phyloP scores from a whole-genome alignment of 64 coral and sea anemone genomes.

The Cladopsammia gracilis region DNA sequence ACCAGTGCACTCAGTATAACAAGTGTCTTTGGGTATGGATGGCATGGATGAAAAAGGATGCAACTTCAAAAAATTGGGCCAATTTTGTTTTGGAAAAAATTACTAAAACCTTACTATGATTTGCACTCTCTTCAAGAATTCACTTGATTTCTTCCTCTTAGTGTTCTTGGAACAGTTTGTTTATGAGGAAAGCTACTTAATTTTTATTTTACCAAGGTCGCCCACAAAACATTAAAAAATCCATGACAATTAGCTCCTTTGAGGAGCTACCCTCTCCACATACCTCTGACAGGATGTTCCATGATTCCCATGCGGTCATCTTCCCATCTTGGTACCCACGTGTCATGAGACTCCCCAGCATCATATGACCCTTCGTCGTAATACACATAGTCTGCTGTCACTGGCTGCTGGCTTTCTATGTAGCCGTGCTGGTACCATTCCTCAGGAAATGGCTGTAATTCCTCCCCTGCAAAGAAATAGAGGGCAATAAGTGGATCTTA shows the following conservation, averaged over 20 bases:
- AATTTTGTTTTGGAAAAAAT: no score
- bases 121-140: no score
- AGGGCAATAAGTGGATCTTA: background rate
- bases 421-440: conserved; percentile 83
- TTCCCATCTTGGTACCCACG: conserved; percentile 22
- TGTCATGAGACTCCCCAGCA: background rate
- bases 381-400: background rate
- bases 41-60: no score
- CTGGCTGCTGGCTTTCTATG: conserved; percentile 57
- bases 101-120: no score
- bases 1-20: no score
- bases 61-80: no score
- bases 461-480: conserved; percentile 20
- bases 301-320: conserved; percentile 87
- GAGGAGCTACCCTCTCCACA: background rate
- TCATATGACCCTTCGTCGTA: background rate
- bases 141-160: no score
- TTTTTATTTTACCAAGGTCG: no score
- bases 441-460: conserved; percentile 84
- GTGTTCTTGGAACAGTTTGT: no score
- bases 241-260: background rate
- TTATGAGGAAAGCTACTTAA: no score
- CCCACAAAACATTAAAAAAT: no score
- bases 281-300: conserved; percentile 81
- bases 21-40: no score